Base-by-base conservation (phyloP, 2,797 vertebrate genomes). In the Melanotaenia nigrans region DNA sequence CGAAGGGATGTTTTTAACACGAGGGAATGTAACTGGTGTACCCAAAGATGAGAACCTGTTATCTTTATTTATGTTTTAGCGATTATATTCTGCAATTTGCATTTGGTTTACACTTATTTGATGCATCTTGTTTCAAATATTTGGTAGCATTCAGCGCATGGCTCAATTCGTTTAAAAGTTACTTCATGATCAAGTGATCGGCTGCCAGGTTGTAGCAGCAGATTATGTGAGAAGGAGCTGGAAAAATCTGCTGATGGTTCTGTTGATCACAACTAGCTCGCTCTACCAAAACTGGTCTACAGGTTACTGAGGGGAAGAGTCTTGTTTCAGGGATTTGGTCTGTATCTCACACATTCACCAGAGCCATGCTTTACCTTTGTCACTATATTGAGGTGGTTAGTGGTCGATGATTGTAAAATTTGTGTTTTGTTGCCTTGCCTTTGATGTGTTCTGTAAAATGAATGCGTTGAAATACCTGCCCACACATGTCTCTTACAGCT, bases 301-400 rank as follows among this genome's bases (percentile, higher is more conserved):
- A 36, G 59, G 62, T 62, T 63, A 79, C 62, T 65, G 65, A 75
- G 58, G 63, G 71, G 65, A 63, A 55, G 57, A 55, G 69, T 82
- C 68, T 87, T 75, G 51, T 77, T 85, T 90, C 90, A 89, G 89
- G 88, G 83, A 87, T 73, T 73, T 73, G 74, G 72, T 79, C 71
- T 83, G 74, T 71, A 63, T 80, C 67, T 74, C 77, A 73, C 73
- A 61, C 64, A 73, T 49, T 77, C 65, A 75, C 71, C 73, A 78
- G 55, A 83, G 73, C 77, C 68, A 75, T 49, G 62, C 63, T 84
- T 77, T 40, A 79, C 78, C 75, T 77, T 88, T 61, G 68, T 89
- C 71, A 65, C 66, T 72, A 64, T 63, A 68, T 64, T 76, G 75
- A 75, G 73, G 71, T 68, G 49, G 64, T 63, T 57, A 60, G 78